These are phyloP conservation scores for Vulpes vulpes DNA, from an alignment of 2,113 vertebrate species.

Conservation along the genomic window DNA sequence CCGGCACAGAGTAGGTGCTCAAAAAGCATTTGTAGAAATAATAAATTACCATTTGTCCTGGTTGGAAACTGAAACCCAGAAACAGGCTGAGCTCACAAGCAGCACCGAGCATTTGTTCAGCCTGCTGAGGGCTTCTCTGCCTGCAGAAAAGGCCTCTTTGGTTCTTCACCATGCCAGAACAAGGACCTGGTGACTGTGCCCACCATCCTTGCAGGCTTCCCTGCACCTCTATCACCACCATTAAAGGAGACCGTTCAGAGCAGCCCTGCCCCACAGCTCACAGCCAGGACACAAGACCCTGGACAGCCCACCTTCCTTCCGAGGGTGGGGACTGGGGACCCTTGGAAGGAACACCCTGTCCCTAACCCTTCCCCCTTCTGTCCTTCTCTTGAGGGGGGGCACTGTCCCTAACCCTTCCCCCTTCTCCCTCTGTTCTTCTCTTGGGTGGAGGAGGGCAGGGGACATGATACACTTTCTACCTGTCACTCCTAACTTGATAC, in stretches of 20 bases:
- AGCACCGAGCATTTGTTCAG: accelerated
- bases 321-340: too few relatives aligned
- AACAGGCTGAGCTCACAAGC: background rate
- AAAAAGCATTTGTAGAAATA: background rate
- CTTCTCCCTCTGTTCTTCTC: background rate
- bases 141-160: background rate
- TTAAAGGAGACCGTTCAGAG: accelerated
- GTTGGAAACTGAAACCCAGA: background rate
- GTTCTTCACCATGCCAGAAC: background rate
- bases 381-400: too few relatives aligned
- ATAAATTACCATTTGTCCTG: background rate
- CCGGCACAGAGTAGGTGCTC: background rate
- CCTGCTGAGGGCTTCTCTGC: background rate
- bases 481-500: background rate
- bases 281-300: background rate
- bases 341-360: background rate
- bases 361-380: background rate
- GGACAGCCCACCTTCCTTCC: background rate
- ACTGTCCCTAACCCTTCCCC: background rate
- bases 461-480: background rate
- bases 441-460: too few relatives aligned
- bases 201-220: background rate
- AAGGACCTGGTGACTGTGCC: background rate
- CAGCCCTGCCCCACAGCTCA: background rate
- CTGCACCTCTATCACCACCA: background rate